These are phyloP conservation scores for Guaruba guarouba DNA, from an alignment of 2,113 vertebrate genomes.

Conservation along the genomic window DNA sequence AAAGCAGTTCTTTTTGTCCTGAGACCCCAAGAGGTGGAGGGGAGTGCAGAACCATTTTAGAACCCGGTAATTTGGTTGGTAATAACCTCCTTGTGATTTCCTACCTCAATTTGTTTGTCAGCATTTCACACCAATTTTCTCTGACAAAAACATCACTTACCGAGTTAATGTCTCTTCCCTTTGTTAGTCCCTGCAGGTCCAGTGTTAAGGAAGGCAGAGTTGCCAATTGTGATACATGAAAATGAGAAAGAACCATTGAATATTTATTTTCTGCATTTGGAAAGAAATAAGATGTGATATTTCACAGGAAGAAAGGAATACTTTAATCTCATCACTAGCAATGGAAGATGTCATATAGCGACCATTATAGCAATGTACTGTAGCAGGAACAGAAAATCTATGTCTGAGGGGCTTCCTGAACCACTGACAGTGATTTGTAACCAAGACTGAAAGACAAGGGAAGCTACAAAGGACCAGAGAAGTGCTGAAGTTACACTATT, in stretches of 20 bases:
- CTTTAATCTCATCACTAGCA: neutral
- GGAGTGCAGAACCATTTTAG: neutral
- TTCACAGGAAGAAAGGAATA: neutral
- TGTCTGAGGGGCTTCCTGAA: neutral
- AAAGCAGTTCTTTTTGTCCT: neutral
- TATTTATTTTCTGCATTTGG: neutral
- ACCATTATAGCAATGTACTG: neutral
- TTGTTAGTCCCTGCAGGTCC: neutral
- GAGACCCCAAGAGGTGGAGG: neutral
- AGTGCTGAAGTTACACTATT: neutral
- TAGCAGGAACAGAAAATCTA: neutral
- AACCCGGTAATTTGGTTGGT: neutral
- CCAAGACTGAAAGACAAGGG: neutral
- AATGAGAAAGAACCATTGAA: neutral
- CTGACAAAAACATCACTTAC: neutral
- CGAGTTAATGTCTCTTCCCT: neutral
- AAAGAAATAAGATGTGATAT: neutral
- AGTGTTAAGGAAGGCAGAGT: neutral
- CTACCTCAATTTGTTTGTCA: neutral
- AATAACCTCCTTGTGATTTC: neutral
- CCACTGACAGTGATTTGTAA: neutral
- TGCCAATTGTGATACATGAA: neutral
- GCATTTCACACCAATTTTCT: neutral
- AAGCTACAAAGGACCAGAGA: neutral
- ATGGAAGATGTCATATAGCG: neutral